phyloP scores from a whole-genome alignment of 2,797 vertebrate genomes.

The Cyprinella venusta region DNA sequence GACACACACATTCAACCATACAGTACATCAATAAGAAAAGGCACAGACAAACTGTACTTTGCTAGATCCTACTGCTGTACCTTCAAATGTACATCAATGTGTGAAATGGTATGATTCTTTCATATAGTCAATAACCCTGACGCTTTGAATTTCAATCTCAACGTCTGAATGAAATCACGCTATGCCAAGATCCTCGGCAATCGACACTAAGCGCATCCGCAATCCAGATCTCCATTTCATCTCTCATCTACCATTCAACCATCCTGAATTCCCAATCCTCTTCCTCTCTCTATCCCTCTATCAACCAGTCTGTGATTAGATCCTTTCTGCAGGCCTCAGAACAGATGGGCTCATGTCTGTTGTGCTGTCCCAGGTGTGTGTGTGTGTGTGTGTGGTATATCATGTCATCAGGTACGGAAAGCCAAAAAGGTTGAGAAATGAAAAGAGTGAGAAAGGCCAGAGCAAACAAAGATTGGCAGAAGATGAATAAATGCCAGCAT shows the following conservation, averaged over 20 bases:
- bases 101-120: conserved; percentile 7
- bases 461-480: neutral
- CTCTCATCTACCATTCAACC: conserved; percentile 11
- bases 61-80: conserved; percentile 21
- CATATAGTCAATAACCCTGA: conserved; percentile 17
- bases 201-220: conserved; percentile 22
- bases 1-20: conserved; percentile 42
- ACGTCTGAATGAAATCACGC: conserved; percentile 1
- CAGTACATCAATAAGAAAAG: conserved; percentile 17
- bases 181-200: conserved; percentile 6
- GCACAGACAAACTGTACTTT: conserved; percentile 5
- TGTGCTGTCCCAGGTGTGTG: conserved; percentile 15
- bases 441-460: neutral
- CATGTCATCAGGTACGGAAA: conserved; percentile 24
- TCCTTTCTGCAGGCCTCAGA: conserved; percentile 43
- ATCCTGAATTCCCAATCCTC: conserved; percentile 28
- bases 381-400: neutral
- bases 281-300: conserved; percentile 16
- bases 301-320: conserved; percentile 45
- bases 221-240: conserved; percentile 16
- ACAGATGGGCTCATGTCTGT: conserved; percentile 38
- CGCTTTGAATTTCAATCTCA: conserved; percentile 21
- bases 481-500: neutral
- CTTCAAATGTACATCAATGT: conserved; percentile 19
- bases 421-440: conserved; percentile 17